Percentiles rank a stretch among this genome's conserved stretches.
phyloP scores from a whole-genome alignment of 2,888 invertebrate genomes.

The Trachelus tabidus region DNA sequence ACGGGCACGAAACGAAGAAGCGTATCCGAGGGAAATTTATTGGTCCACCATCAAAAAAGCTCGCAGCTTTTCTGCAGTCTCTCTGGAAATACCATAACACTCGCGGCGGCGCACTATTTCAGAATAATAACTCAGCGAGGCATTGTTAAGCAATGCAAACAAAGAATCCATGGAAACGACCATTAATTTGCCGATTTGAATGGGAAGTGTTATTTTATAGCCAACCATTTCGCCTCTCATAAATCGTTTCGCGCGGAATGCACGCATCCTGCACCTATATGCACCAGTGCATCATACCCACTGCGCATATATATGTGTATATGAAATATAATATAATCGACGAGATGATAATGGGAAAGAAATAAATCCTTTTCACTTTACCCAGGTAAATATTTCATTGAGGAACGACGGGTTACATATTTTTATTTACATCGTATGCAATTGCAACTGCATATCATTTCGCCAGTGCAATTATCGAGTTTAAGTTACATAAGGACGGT shows the following conservation, averaged over 20 bases:
- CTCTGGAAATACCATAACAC: background rate
- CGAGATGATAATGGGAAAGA: conserved; percentile 2
- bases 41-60: background rate
- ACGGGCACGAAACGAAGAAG: background rate
- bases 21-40: background rate
- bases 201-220: conserved; percentile 63
- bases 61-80: background rate
- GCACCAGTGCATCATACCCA: background rate
- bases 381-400: background rate
- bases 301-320: background rate
- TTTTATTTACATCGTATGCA: background rate
- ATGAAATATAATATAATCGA: background rate
- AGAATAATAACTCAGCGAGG: conserved; percentile 51
- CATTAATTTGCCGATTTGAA: conserved; percentile 61
- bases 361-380: background rate
- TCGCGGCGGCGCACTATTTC: conserved; percentile 35
- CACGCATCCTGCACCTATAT: conserved; percentile 17
- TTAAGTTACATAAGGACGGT: background rate
- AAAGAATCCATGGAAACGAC: conserved; percentile 59
- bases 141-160: conserved; percentile 50
- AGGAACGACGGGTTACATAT: background rate
- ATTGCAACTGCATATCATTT: background rate
- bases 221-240: conserved; percentile 50
- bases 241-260: conserved; percentile 46
- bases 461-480: background rate